A percentile compares a stretch with the other conserved stretches of the same genome.
Evolutionary conservation across 2,797 vertebrate genomes (phyloP).

Genomic region (Pseudochromis fuscus): DNA sequence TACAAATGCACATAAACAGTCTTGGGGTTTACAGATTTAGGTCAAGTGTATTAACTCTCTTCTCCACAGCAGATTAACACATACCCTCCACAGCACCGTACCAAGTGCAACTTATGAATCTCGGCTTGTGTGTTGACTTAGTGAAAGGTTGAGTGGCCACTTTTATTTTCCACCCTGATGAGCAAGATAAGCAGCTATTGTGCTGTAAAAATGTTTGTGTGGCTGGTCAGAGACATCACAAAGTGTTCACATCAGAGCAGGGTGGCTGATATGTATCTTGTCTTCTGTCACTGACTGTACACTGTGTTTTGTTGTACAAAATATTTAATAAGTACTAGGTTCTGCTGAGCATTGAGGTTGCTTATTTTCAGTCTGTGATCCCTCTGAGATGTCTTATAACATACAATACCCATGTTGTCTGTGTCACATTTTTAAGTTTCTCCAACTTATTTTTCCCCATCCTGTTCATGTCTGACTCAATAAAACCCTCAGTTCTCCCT

Average conservation of each 20-base stretch:
- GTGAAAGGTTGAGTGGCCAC: slow-evolving; percentile 1
- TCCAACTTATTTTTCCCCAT: neutral
- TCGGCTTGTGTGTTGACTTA: slow-evolving; percentile 19
- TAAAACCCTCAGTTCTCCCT: slow-evolving; percentile 1
- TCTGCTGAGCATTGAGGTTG: slow-evolving; percentile 10
- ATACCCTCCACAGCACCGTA: neutral
- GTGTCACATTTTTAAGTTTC: neutral
- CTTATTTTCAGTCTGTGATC: slow-evolving; percentile 31
- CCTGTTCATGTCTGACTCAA: slow-evolving; percentile 22
- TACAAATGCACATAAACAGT: slow-evolving; percentile 26
- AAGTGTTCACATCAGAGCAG: slow-evolving; percentile 16
- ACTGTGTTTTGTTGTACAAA: slow-evolving; percentile 14
- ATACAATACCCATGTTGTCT: slow-evolving; percentile 6
- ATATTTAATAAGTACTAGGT: slow-evolving; percentile 32
- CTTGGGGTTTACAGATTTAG: slow-evolving; percentile 27
- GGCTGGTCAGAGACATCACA: slow-evolving; percentile 16
- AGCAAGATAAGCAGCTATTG: slow-evolving; percentile 28
- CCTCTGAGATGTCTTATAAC: neutral
- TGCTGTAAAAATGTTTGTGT: neutral
- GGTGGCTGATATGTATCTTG: slow-evolving; percentile 26
- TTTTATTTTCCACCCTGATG: slow-evolving; percentile 30
- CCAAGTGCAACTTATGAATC: slow-evolving; percentile 8
- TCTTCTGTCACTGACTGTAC: slow-evolving; percentile 22
- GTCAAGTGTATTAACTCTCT: slow-evolving; percentile 25
- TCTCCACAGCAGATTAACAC: slow-evolving; percentile 28